Percentiles rank a stretch among this genome's conserved stretches.
Conservation (phyloP, 2,113 vertebrate species). For the Eptesicus fuscus region DNA sequence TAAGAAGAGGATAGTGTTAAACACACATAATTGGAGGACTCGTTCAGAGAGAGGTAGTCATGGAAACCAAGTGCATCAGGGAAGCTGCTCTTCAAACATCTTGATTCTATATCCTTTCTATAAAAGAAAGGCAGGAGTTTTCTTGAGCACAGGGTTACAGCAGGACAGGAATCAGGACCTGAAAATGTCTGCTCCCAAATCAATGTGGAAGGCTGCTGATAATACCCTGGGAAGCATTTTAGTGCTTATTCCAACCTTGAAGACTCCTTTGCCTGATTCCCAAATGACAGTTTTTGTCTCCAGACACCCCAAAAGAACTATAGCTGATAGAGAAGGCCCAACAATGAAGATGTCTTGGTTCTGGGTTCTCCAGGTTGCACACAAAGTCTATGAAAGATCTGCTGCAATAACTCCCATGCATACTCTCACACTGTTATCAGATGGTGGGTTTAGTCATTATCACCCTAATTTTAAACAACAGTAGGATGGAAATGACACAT, state of each 20-base stretch:
- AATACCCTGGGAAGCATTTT: neutral
- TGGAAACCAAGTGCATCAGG: neutral
- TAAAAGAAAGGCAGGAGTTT: neutral
- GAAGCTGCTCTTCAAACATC: neutral
- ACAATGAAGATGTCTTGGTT: neutral
- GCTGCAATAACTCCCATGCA: neutral
- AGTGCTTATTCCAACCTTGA: neutral
- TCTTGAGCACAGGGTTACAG: neutral
- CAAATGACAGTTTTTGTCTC: neutral
- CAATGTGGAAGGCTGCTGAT: neutral
- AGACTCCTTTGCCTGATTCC: neutral
- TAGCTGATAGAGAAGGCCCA: neutral
- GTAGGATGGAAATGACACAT: neutral
- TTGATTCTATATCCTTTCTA: neutral
- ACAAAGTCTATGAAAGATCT: constrained; percentile 5
- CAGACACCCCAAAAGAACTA: neutral
- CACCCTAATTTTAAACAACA: neutral
- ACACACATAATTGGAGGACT: neutral
- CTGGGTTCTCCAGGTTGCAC: neutral
- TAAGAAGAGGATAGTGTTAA: constrained; percentile 7
- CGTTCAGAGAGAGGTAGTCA: neutral
- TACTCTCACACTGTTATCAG: neutral
- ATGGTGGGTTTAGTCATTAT: neutral
- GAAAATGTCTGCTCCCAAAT: neutral
- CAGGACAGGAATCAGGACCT: neutral